A percentile compares a stretch with the other conserved stretches of the same genome.
Conservation (phyloP, 1,140 invertebrate species). For the Megathymus violae region DNA sequence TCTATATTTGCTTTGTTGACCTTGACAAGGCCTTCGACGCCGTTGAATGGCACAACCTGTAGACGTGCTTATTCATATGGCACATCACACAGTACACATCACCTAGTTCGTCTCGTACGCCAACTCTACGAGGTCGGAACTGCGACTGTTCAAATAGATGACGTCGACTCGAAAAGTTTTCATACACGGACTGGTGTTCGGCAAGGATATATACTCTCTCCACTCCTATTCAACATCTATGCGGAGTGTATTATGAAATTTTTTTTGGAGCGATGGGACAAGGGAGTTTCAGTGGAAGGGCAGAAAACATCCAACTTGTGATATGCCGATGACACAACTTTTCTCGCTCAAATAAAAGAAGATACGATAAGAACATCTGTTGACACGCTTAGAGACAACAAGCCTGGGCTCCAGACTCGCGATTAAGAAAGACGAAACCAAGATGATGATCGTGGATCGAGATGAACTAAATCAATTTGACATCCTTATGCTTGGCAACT, state of each 20-base stretch:
- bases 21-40: constrained; percentile 34
- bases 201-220: constrained; percentile 34
- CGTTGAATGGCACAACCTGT: constrained; percentile 16
- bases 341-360: constrained; percentile 6
- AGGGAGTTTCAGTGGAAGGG: constrained; percentile 21
- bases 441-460: constrained; percentile 8
- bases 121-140: neutral
- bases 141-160: neutral
- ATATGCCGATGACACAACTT: constrained; percentile 9
- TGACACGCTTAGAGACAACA: constrained; percentile 8
- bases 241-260: constrained; percentile 31
- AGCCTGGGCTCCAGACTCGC: constrained; percentile 6
- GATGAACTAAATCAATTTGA: constrained; percentile 9
- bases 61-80: constrained; percentile 30
- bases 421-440: constrained; percentile 6
- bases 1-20: constrained; percentile 36
- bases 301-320: constrained; percentile 4
- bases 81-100: constrained; percentile 7
- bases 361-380: neutral
- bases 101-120: constrained; percentile 17
- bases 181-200: constrained; percentile 29
- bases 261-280: constrained; percentile 17
- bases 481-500: constrained; percentile 1
- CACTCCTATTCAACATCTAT: constrained; percentile 28
- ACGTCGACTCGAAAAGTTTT: constrained; percentile 27